These are phyloP conservation scores for Frieseomelitta varia DNA, from an alignment of 1,140 invertebrate genomes.

Conservation along the genomic window DNA sequence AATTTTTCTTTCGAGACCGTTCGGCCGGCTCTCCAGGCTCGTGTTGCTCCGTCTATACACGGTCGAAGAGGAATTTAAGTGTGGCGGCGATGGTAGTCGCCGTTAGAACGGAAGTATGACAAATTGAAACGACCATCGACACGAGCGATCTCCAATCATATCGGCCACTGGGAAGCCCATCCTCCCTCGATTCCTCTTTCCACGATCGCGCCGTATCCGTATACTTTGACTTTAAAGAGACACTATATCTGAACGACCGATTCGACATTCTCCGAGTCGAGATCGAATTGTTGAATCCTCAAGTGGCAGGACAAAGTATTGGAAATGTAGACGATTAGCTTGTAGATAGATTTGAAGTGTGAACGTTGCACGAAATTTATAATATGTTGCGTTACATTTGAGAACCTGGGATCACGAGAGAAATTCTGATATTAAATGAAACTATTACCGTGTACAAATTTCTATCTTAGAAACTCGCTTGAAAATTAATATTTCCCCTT, in stretches of 20 bases:
- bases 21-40: not conserved
- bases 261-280: not conserved
- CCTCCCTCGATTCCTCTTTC: slow-evolving; percentile 8
- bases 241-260: too few species aligned
- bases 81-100: slow-evolving; percentile 21
- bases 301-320: not conserved
- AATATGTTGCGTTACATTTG: not conserved
- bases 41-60: not conserved
- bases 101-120: slow-evolving; percentile 66
- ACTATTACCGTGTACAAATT: not conserved
- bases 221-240: not conserved
- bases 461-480: not conserved
- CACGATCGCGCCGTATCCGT: slow-evolving; percentile 12
- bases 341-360: too few species aligned
- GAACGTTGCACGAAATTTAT: too few species aligned
- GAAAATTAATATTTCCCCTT: too few species aligned
- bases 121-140: slow-evolving; percentile 69
- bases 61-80: slow-evolving; percentile 47
- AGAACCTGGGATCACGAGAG: accelerated
- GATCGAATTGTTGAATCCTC: not conserved
- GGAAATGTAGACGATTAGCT: not conserved
- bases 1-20: slow-evolving; percentile 59
- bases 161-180: slow-evolving; percentile 18
- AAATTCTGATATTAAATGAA: not conserved
- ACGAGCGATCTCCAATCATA: slow-evolving; percentile 64